These are phyloP conservation scores for Zeus faber DNA, from an alignment of 2,113 vertebrate genomes.

Conservation along the genomic window DNA sequence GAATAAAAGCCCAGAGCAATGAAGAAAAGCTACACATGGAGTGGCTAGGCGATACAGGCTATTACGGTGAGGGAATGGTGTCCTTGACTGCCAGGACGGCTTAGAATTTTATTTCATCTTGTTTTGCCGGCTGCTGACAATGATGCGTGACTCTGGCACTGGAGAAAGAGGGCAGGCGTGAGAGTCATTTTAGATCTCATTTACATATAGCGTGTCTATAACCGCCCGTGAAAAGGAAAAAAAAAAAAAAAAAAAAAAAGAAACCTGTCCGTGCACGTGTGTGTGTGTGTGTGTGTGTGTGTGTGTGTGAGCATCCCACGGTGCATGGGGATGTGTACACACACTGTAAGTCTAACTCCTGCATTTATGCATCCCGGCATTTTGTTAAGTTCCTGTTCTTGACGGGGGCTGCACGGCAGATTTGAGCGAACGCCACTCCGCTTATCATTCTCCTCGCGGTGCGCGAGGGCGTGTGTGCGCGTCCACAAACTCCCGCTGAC, in stretches of 20 bases:
- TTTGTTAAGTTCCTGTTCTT: neutral
- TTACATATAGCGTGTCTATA: constrained; percentile 62
- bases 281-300: constrained; percentile 18
- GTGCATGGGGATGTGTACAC: constrained; percentile 1
- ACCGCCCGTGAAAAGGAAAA: constrained; percentile 22
- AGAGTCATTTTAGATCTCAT: constrained; percentile 73
- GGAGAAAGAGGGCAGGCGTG: constrained; percentile 70
- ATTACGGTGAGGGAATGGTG: constrained; percentile 81
- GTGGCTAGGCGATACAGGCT: constrained; percentile 81
- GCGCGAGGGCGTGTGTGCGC: constrained; percentile 26
- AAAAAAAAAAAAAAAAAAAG: neutral
- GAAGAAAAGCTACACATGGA: constrained; percentile 81
- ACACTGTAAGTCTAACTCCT: constrained; percentile 5
- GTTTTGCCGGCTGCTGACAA: constrained; percentile 78
- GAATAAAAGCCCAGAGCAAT: constrained; percentile 84
- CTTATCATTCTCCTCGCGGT: constrained; percentile 31
- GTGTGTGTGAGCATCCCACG: constrained; percentile 8
- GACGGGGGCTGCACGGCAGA: no score
- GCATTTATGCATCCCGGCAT: constrained; percentile 9
- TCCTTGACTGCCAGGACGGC: constrained; percentile 82
- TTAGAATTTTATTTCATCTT: constrained; percentile 84
- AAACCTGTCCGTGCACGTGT: no score
- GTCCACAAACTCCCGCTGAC: constrained; percentile 44
- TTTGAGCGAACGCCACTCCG: constrained; percentile 18
- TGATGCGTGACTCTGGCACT: constrained; percentile 76